Conservation (phyloP, 2,113 vertebrate species). For the Saimiri boliviensis region DNA sequence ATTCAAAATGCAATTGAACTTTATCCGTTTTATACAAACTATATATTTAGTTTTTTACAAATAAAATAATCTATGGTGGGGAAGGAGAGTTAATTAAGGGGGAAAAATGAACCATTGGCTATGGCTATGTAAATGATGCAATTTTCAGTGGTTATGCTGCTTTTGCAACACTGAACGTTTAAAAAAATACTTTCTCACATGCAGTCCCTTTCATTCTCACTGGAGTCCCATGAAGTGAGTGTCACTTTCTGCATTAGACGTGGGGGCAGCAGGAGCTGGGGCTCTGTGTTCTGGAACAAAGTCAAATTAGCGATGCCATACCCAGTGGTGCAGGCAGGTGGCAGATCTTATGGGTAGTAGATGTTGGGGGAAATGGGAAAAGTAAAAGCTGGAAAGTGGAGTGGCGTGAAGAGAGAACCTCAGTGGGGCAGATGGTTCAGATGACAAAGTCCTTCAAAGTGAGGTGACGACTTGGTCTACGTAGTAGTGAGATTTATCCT, state of each 20-base stretch:
- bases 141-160: neutral
- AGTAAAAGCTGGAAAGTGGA: neutral
- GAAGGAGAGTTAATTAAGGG: neutral
- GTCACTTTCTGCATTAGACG: neutral
- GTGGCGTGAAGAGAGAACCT: neutral
- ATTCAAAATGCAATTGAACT: neutral
- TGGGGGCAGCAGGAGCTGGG: neutral
- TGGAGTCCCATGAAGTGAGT: neutral
- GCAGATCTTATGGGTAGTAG: too few species aligned
- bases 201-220: neutral
- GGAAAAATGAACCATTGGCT: neutral
- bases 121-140: neutral
- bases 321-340: neutral
- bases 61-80: neutral
- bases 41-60: too few species aligned
- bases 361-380: neutral
- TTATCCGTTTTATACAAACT: neutral
- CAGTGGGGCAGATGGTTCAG: fast-evolving
- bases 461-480: neutral
- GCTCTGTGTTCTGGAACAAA: neutral
- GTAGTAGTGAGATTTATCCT: neutral
- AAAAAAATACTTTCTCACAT: neutral
- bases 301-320: neutral
- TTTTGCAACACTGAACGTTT: neutral
- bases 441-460: neutral